A percentile compares a stretch with the other conserved stretches of the same genome.
Conservation (phyloP, 2,888 invertebrate genomes). For the Thumatha senex region DNA sequence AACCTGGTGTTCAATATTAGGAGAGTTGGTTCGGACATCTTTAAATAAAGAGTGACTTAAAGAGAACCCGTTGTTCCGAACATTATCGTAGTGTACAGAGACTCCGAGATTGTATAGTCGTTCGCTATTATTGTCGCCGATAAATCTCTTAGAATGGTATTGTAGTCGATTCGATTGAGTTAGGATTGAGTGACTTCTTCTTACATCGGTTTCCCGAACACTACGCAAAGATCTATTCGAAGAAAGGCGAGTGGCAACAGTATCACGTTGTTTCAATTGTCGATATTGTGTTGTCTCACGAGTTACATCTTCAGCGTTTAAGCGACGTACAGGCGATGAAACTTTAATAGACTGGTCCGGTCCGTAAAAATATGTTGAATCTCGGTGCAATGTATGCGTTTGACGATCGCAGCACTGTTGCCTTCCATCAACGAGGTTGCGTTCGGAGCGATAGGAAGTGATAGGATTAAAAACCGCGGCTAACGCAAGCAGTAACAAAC, state of each 20-base stretch:
- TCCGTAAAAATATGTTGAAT: constrained; percentile 45
- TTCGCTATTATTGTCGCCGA: constrained; percentile 11
- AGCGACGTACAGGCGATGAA: constrained; percentile 19
- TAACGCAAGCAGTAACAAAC: constrained; percentile 72
- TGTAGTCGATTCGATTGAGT: constrained; percentile 9
- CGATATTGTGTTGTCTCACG: constrained; percentile 26
- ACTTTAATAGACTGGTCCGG: constrained; percentile 29
- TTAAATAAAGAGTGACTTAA: constrained; percentile 7
- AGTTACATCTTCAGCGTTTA: constrained; percentile 27
- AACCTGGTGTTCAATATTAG: constrained; percentile 13
- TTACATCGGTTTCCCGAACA: constrained; percentile 10
- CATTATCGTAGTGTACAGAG: constrained; percentile 17
- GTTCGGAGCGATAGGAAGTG: constrained; percentile 59
- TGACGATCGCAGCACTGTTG: constrained; percentile 56
- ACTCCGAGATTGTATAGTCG: constrained; percentile 5
- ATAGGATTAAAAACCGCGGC: constrained; percentile 67
- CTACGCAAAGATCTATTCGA: constrained; percentile 15
- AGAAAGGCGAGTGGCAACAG: constrained; percentile 11
- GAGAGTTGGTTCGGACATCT: constrained; percentile 5
- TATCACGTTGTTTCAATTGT: constrained; percentile 27
- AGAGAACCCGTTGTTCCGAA: constrained; percentile 3
- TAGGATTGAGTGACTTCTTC: constrained; percentile 6
- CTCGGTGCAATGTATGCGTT: constrained; percentile 38
- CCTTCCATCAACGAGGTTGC: constrained; percentile 70
- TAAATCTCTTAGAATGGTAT: constrained; percentile 9